Conservation (phyloP, 2,113 vertebrate genomes). For the Labeo catla region DNA sequence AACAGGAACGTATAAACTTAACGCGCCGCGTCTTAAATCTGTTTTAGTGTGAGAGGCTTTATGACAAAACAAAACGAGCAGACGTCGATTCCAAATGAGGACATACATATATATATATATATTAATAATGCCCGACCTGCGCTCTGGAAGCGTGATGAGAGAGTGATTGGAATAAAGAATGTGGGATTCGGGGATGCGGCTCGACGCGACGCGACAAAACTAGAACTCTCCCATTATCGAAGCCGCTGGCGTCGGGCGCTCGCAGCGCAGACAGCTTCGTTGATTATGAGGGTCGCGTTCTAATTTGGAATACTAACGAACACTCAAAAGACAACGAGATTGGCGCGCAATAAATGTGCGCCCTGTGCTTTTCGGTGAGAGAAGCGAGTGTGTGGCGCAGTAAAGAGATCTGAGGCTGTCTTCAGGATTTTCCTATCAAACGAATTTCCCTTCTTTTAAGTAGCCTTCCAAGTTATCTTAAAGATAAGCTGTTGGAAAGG, state of each 20-base stretch:
- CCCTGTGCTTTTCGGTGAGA: background rate
- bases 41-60: background rate
- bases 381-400: conserved; percentile 17
- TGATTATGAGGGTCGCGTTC: background rate
- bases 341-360: conserved; percentile 6
- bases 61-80: background rate
- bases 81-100: background rate
- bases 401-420: conserved; percentile 28
- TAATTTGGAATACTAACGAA: conserved; percentile 14
- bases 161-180: conserved; percentile 39
- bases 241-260: background rate
- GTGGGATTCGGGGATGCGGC: background rate
- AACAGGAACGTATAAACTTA: conserved; percentile 26
- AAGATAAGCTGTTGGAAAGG: conserved; percentile 20
- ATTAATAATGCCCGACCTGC: background rate
- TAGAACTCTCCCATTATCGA: background rate
- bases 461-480: conserved; percentile 23
- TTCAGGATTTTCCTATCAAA: conserved; percentile 32
- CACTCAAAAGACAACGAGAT: background rate
- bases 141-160: background rate
- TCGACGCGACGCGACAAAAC: conserved; percentile 1
- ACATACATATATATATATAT: background rate
- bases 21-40: conserved; percentile 3
- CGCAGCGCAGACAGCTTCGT: background rate
- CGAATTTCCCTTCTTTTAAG: conserved; percentile 27